These are phyloP conservation scores for Orthochromis indermauri DNA, from an alignment of 2,113 vertebrate genomes.

Conservation along the genomic window DNA sequence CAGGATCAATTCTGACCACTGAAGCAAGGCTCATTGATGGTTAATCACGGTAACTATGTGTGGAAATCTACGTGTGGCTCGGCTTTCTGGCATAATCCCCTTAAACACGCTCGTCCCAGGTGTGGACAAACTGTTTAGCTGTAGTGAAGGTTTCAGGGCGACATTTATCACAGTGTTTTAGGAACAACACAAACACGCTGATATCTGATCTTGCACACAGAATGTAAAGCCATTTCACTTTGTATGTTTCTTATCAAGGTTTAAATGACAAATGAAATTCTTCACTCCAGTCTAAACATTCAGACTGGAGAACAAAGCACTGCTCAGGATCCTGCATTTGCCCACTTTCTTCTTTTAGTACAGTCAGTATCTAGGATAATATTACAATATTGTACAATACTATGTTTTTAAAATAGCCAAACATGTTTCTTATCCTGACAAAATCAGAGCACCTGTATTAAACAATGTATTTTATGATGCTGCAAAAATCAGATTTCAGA, in stretches of 20 bases:
- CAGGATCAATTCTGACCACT: background rate
- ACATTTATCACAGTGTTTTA: background rate
- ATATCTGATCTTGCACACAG: background rate
- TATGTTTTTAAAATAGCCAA: background rate
- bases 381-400: background rate
- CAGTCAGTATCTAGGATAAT: background rate
- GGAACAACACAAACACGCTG: background rate
- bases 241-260: background rate
- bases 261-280: background rate
- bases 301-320: background rate
- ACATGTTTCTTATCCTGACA: background rate
- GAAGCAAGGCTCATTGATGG: background rate
- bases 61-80: background rate
- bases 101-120: accelerated
- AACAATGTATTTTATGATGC: background rate
- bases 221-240: background rate
- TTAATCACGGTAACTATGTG: background rate
- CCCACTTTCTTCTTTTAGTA: background rate
- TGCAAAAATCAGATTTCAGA: background rate
- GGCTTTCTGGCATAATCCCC: background rate
- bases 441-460: background rate
- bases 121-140: background rate
- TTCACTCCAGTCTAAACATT: background rate
- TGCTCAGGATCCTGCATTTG: background rate
- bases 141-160: background rate